These are phyloP conservation scores for Scartelaos histophorus DNA, from an alignment of 2,113 vertebrate genomes.

Conservation along the genomic window DNA sequence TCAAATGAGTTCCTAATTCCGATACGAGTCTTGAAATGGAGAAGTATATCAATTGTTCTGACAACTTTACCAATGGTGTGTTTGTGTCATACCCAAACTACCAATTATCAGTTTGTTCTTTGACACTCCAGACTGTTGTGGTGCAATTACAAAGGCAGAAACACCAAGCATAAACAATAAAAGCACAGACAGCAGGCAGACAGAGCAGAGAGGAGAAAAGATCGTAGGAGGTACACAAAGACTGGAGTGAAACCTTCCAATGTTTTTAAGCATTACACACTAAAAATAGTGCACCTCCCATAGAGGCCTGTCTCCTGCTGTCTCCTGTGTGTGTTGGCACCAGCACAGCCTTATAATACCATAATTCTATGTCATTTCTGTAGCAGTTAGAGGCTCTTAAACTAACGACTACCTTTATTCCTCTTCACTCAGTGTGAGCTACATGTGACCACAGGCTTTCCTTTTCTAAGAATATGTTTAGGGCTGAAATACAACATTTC, in stretches of 20 bases:
- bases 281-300: slow-evolving; percentile 55
- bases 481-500: not conserved
- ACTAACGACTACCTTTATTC: slow-evolving; percentile 62
- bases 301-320: slow-evolving; percentile 53
- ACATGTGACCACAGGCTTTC: slow-evolving; percentile 38
- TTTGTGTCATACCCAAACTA: not conserved
- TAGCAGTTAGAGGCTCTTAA: slow-evolving; percentile 63
- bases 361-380: slow-evolving; percentile 71
- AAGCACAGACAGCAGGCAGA: not conserved
- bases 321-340: slow-evolving; percentile 47
- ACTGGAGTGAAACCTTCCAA: slow-evolving; percentile 30
- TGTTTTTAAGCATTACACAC: slow-evolving; percentile 48
- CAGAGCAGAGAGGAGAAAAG: not conserved
- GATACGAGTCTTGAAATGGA: too few relatives aligned
- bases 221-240: slow-evolving; percentile 6
- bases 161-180: not conserved
- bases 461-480: slow-evolving; percentile 15
- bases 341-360: slow-evolving; percentile 47
- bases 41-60: too few relatives aligned
- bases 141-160: not conserved
- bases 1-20: too few relatives aligned
- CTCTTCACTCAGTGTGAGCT: slow-evolving; percentile 39
- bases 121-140: not conserved
- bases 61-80: too few relatives aligned
- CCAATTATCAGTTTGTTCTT: not conserved